Conservation (phyloP, 2,888 invertebrate genomes). For the Netelia inedita region DNA sequence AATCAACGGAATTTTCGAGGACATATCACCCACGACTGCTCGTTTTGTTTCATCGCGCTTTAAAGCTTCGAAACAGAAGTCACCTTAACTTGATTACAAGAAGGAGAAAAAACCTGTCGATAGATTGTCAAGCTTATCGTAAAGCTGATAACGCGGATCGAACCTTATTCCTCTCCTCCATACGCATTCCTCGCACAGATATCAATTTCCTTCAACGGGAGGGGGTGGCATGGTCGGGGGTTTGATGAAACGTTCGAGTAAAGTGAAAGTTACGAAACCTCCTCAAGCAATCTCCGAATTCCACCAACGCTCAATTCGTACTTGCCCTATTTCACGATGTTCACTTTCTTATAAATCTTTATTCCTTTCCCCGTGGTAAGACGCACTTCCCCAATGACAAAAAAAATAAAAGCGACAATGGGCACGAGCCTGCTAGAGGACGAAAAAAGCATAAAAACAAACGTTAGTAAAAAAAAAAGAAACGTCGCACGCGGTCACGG, state of each 20-base stretch:
- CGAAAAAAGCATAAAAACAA: conserved; percentile 25
- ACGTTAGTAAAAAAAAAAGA: conserved; percentile 18
- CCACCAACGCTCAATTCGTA: conserved; percentile 19
- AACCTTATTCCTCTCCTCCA: conserved; percentile 1
- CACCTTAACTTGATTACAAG: too few relatives aligned
- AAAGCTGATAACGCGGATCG: background rate
- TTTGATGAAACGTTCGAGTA: background rate
- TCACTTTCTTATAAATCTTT: conserved; percentile 5
- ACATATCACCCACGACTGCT: too few relatives aligned
- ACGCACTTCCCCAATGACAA: background rate
- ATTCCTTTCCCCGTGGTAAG: background rate
- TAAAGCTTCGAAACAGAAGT: too few relatives aligned
- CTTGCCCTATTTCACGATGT: background rate
- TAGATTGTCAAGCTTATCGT: too few relatives aligned
- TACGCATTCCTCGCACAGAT: background rate
- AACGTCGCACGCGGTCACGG: conserved; percentile 38
- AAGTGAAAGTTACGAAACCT: conserved; percentile 33
- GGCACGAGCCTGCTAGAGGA: conserved; percentile 13
- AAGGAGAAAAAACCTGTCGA: too few relatives aligned
- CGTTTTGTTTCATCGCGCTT: too few relatives aligned
- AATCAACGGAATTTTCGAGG: too few relatives aligned
- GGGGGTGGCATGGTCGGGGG: background rate
- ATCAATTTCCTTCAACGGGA: too few relatives aligned
- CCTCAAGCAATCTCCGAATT: conserved; percentile 2
- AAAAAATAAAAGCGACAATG: conserved; percentile 5